Evolutionary conservation across 2,797 vertebrate genomes (phyloP).

Genomic region (Hozukius guyotensis): DNA sequence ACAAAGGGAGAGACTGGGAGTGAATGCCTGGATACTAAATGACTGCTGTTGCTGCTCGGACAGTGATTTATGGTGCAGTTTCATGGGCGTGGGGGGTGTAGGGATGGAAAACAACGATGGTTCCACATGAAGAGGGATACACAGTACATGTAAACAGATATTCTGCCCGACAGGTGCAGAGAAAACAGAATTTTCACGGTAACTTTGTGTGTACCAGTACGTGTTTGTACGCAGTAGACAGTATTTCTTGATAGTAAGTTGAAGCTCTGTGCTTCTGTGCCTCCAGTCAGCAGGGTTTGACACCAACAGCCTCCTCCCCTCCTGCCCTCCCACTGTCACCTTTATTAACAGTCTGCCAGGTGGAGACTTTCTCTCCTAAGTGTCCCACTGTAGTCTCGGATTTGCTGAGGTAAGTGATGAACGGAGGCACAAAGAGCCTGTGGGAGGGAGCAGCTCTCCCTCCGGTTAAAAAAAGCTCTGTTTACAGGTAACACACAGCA

Average conservation of each 20-base stretch:
- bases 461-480: conserved; percentile 25
- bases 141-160: conserved; percentile 30
- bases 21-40: conserved; percentile 46
- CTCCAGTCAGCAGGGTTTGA: conserved; percentile 60
- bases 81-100: conserved; percentile 16
- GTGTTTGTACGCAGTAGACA: background rate
- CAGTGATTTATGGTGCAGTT: conserved; percentile 66
- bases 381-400: conserved; percentile 41
- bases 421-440: conserved; percentile 26
- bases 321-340: conserved; percentile 69
- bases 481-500: conserved; percentile 42
- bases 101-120: conserved; percentile 32
- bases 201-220: background rate
- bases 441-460: conserved; percentile 24
- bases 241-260: conserved; percentile 23
- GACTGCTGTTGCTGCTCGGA: conserved; percentile 50
- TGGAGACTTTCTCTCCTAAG: conserved; percentile 60
- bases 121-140: conserved; percentile 27
- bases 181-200: conserved; percentile 7
- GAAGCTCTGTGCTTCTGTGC: conserved; percentile 12
- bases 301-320: conserved; percentile 48
- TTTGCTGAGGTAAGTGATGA: conserved; percentile 75
- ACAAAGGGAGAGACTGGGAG: conserved; percentile 18
- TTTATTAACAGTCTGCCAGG: conserved; percentile 78
- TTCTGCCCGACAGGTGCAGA: background rate